Conservation (phyloP, 2,113 vertebrate species). For the Elaphurus davidianus region DNA sequence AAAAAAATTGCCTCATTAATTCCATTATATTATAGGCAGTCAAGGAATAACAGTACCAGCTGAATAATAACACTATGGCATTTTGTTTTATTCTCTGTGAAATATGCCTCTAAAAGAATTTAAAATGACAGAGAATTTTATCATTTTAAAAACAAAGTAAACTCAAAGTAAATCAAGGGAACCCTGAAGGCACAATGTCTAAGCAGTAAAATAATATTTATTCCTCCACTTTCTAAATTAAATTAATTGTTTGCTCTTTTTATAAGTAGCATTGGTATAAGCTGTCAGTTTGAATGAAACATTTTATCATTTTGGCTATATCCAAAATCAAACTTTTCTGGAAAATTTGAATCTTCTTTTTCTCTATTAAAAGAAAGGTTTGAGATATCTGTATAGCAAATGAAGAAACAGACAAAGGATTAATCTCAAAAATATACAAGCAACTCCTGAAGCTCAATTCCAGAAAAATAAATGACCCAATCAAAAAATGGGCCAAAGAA, state of each 20-base stretch:
- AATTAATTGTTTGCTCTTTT: neutral
- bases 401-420: no score
- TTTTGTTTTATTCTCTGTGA: neutral
- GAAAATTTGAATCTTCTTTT: neutral
- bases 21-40: neutral
- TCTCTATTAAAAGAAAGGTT: neutral
- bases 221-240: neutral
- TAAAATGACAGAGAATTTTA: slow-evolving; percentile 16
- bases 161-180: neutral
- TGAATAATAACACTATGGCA: neutral
- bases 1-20: neutral
- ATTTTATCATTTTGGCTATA: neutral
- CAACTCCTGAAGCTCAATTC: no score
- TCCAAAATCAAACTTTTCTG: neutral
- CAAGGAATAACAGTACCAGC: neutral
- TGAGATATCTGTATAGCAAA: neutral
- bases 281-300: neutral
- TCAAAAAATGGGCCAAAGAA: no score
- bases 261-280: neutral
- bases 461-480: no score
- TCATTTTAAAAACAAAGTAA: slow-evolving; percentile 8
- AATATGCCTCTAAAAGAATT: neutral
- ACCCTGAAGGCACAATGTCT: neutral
- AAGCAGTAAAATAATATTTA: neutral
- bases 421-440: no score